phyloP scores from a whole-genome alignment of 2,888 invertebrate genomes.

The Eulithis prunata region DNA sequence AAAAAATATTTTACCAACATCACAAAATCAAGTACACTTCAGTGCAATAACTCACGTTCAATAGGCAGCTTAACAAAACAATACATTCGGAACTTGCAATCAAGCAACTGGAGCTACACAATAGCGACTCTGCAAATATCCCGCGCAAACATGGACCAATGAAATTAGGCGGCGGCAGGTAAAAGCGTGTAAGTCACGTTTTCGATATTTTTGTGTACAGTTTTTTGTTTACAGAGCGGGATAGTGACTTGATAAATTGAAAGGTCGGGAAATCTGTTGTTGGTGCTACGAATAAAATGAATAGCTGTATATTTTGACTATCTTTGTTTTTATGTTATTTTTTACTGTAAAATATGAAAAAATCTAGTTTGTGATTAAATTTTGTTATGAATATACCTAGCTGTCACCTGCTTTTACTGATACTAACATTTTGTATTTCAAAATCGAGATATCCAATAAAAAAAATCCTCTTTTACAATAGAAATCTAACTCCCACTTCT shows the following conservation, averaged over 20 bases:
- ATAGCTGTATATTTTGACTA: constrained; percentile 3
- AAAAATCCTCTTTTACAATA: too few relatives aligned
- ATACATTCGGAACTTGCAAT: constrained; percentile 25
- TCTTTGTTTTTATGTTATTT: not conserved
- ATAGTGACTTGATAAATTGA: constrained; percentile 35
- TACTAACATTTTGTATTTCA: too few relatives aligned
- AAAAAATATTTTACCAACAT: not conserved
- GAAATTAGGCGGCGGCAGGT: constrained; percentile 35
- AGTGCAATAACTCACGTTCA: constrained; percentile 3
- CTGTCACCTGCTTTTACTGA: too few relatives aligned
- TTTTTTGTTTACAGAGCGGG: constrained; percentile 25
- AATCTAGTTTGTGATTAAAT: too few relatives aligned
- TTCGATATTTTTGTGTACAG: constrained; percentile 36
- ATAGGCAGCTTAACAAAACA: constrained; percentile 19
- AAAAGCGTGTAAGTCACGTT: constrained; percentile 36
- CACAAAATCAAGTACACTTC: constrained; percentile 10
- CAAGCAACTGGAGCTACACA: constrained; percentile 24
- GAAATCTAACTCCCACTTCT: too few relatives aligned
- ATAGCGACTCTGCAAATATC: constrained; percentile 27
- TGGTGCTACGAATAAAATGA: constrained; percentile 13
- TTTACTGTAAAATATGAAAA: too few relatives aligned
- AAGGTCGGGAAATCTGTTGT: constrained; percentile 17
- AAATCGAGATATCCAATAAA: too few relatives aligned
- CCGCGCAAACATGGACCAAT: constrained; percentile 29
- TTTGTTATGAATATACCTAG: too few relatives aligned